These are phyloP conservation scores for Physeter macrocephalus DNA, from an alignment of 2,113 vertebrate genomes.

Conservation along the genomic window DNA sequence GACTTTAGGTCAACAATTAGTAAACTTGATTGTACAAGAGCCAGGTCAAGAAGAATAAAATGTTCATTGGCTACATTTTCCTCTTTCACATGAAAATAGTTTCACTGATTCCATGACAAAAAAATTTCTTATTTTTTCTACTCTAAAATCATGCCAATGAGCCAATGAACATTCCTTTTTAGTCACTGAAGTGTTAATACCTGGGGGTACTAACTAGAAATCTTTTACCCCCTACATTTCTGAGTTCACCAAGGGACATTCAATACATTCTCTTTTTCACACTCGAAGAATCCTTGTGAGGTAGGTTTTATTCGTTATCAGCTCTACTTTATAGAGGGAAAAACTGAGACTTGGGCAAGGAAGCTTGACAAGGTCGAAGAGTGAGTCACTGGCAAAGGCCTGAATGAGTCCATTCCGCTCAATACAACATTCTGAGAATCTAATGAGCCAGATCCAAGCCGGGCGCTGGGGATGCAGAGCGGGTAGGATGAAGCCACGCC, in stretches of 20 bases:
- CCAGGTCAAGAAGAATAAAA: neutral
- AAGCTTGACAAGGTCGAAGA: neutral
- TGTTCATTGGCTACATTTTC: neutral
- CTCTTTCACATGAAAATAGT: neutral
- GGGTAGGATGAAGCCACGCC: fast-evolving
- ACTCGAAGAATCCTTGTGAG: neutral
- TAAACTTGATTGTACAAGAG: neutral
- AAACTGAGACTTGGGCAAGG: neutral
- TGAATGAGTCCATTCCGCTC: neutral
- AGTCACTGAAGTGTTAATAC: neutral
- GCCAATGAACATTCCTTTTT: neutral
- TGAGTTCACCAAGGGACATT: neutral
- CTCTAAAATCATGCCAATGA: neutral
- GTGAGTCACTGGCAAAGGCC: neutral
- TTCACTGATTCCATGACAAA: neutral
- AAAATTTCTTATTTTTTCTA: neutral
- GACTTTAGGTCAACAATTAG: neutral
- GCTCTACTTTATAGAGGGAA: neutral
- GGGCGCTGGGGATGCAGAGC: neutral
- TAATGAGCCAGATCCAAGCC: neutral
- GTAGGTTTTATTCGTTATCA: neutral
- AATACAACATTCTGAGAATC: neutral
- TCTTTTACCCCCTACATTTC: neutral
- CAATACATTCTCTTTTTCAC: neutral
- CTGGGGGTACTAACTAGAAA: neutral